phyloP scores from a whole-genome alignment of 1,140 invertebrate genomes.

The Zaprionus ghesquierei region DNA sequence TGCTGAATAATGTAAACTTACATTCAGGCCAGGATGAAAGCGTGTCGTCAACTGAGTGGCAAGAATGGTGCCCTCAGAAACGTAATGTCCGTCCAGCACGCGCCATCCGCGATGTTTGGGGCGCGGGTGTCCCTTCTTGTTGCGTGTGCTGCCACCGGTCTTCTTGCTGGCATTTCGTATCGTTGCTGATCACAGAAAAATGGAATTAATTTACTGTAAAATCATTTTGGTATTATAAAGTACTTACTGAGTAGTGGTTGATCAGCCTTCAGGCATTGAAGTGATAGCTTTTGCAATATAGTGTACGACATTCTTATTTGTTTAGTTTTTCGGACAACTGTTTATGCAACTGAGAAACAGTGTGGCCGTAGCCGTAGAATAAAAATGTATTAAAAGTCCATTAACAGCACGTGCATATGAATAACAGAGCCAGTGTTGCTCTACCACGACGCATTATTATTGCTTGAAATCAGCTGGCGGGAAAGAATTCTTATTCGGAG shows the following conservation, averaged over 20 bases:
- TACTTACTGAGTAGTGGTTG: constrained; percentile 71
- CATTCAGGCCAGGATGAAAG: constrained; percentile 92
- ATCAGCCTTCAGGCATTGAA: constrained; percentile 69
- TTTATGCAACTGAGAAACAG: constrained; percentile 54
- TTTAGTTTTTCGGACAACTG: constrained; percentile 31
- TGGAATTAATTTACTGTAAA: neutral
- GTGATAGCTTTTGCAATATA: constrained; percentile 71
- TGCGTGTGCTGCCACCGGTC: constrained; percentile 86
- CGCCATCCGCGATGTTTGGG: constrained; percentile 90
- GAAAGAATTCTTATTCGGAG: neutral
- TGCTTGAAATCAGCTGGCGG: constrained; percentile 7
- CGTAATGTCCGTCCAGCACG: constrained; percentile 86
- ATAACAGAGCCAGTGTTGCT: constrained; percentile 10
- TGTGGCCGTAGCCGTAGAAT: neutral
- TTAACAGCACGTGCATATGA: neutral
- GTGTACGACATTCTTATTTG: constrained; percentile 62
- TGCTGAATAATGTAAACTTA: constrained; percentile 78
- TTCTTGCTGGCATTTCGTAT: constrained; percentile 88
- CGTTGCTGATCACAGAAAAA: constrained; percentile 45
- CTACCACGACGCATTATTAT: neutral
- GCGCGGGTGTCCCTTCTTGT: constrained; percentile 85
- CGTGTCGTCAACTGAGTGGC: constrained; percentile 87
- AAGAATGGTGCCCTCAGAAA: constrained; percentile 87
- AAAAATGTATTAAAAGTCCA: neutral
- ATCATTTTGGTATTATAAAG: neutral